Percentiles rank a stretch among this genome's conserved stretches.
These are phyloP conservation scores for Chamaetylas fuelleborni DNA, from an alignment of 2,113 vertebrate genomes.

Conservation along the genomic window DNA sequence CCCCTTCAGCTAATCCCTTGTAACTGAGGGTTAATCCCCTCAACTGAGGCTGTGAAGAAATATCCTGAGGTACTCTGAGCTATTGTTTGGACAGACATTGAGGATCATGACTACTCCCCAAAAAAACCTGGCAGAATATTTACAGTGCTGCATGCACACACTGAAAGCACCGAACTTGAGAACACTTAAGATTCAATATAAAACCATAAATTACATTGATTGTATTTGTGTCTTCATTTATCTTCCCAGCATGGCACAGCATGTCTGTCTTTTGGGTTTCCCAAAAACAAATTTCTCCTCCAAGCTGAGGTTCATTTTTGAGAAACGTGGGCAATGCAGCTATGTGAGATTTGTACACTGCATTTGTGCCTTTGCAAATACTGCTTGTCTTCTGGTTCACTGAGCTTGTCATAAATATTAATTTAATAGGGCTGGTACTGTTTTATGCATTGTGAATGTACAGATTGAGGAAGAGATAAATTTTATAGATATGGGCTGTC, in stretches of 20 bases:
- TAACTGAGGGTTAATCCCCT: neutral
- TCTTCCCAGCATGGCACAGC: neutral
- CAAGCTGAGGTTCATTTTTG: neutral
- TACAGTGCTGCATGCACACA: neutral
- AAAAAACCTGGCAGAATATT: neutral
- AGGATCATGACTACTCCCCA: neutral
- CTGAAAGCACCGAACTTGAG: neutral
- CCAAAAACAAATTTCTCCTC: neutral
- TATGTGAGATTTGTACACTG: neutral
- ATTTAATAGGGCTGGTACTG: slow-evolving; percentile 17
- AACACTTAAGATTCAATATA: neutral
- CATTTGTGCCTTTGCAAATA: neutral
- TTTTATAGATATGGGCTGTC: neutral
- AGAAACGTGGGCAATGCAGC: neutral
- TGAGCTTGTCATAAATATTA: slow-evolving; percentile 32
- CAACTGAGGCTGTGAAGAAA: neutral
- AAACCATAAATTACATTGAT: neutral
- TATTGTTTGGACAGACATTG: neutral
- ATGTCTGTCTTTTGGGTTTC: neutral
- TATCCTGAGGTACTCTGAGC: neutral
- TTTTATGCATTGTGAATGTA: slow-evolving; percentile 9
- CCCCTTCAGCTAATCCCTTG: neutral
- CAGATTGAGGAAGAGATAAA: slow-evolving; percentile 38
- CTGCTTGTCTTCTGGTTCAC: neutral
- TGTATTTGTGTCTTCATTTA: slow-evolving; percentile 2